Percentiles rank a stretch among this genome's conserved stretches.
These are phyloP conservation scores for Cirrhinus mrigala DNA, from an alignment of 2,797 vertebrate genomes.

Conservation along the genomic window DNA sequence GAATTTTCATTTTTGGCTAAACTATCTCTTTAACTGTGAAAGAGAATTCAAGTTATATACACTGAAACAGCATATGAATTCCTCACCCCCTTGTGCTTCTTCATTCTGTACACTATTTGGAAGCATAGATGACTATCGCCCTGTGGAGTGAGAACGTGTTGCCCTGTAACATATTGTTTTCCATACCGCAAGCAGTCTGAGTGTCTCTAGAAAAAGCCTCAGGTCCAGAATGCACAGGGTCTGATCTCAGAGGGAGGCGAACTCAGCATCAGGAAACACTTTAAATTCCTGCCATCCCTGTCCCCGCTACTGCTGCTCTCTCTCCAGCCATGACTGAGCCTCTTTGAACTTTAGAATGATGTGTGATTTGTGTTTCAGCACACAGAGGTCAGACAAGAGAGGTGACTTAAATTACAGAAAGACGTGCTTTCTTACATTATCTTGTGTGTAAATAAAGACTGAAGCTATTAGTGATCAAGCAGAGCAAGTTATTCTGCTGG, in stretches of 20 bases:
- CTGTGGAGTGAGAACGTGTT: no score
- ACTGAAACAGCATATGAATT: not conserved
- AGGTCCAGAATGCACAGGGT: slow-evolving; percentile 20
- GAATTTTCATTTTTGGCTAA: no score
- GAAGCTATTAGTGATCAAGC: not conserved
- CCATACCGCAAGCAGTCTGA: not conserved
- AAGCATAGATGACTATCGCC: not conserved
- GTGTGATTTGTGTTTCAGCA: slow-evolving; percentile 37
- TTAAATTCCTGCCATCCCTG: slow-evolving; percentile 57
- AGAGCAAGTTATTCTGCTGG: not conserved
- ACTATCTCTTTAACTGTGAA: not conserved
- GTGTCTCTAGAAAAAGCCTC: slow-evolving; percentile 1
- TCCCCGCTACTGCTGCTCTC: slow-evolving; percentile 41
- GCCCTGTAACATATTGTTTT: not conserved
- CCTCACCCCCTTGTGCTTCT: not conserved
- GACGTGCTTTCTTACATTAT: not conserved
- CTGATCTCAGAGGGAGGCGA: slow-evolving; percentile 46
- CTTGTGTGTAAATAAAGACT: slow-evolving; percentile 7
- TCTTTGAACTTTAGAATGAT: slow-evolving; percentile 47
- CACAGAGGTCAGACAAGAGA: slow-evolving; percentile 32
- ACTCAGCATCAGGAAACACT: slow-evolving; percentile 65
- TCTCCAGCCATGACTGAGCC: slow-evolving; percentile 26
- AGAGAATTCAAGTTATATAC: not conserved
- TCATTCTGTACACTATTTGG: not conserved
- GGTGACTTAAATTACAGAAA: slow-evolving; percentile 12